phyloP scores from a whole-genome alignment of 2,888 invertebrate species.

The Subacronicta megacephala region DNA sequence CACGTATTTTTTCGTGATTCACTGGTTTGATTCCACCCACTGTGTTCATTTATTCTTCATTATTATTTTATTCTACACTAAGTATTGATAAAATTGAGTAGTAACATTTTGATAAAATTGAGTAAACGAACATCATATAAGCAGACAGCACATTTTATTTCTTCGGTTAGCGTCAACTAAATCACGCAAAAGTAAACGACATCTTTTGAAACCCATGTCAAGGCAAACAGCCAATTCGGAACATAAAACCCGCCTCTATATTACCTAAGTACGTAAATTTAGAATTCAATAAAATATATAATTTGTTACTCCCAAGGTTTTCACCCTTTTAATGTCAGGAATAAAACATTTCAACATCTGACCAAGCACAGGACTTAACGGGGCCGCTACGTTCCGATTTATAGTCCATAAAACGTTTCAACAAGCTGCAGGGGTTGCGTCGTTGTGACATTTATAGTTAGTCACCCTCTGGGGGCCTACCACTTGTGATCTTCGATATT shows the following conservation, averaged over 20 bases:
- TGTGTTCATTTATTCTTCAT: too few species aligned
- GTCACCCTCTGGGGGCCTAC: constrained; percentile 62
- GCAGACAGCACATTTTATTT: too few species aligned
- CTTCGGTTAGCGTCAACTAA: too few species aligned
- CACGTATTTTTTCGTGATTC: too few species aligned
- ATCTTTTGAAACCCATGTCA: constrained; percentile 8
- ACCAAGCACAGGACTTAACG: constrained; percentile 71
- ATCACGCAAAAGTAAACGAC: too few species aligned
- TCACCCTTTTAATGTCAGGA: constrained; percentile 61
- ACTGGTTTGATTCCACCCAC: too few species aligned
- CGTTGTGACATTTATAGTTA: constrained; percentile 77
- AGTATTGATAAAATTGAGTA: too few species aligned
- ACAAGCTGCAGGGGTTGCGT: constrained; percentile 74
- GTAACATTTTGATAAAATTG: too few species aligned
- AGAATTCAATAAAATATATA: constrained; percentile 54
- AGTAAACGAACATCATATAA: too few species aligned
- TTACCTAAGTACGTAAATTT: constrained; percentile 43
- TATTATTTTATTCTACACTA: too few species aligned
- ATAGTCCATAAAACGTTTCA: constrained; percentile 82
- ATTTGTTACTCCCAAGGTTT: constrained; percentile 49
- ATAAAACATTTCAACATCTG: constrained; percentile 72
- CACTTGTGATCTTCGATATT: constrained; percentile 61
- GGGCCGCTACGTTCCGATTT: constrained; percentile 71
- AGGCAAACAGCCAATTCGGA: constrained; percentile 8
- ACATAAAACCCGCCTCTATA: constrained; percentile 18